Evolutionary conservation across 2,113 vertebrate species (phyloP).

Genomic region (zebrafish (Danio rerio)): DNA sequence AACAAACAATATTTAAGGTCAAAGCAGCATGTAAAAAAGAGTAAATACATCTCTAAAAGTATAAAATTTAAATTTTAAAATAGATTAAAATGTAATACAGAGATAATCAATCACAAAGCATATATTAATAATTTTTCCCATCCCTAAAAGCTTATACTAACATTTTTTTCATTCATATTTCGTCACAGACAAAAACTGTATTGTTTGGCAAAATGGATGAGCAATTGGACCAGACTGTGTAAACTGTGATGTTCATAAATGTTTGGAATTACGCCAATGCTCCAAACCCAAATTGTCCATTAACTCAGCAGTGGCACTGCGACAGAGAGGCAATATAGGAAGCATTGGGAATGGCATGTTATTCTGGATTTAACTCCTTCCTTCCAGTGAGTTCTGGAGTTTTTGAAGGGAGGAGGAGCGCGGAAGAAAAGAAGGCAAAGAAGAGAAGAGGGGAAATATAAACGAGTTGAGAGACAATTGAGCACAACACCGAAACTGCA

Average conservation of each 20-base stretch:
- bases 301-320: constrained; percentile 8
- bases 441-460: constrained; percentile 13
- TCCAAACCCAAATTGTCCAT: constrained; percentile 21
- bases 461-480: constrained; percentile 9
- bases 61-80: too few relatives aligned
- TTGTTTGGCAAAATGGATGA: neutral
- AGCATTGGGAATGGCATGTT: neutral
- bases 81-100: too few relatives aligned
- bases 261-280: constrained; percentile 6
- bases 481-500: neutral
- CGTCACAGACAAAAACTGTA: too few relatives aligned
- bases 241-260: neutral
- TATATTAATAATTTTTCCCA: too few relatives aligned
- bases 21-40: too few relatives aligned
- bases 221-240: constrained; percentile 7
- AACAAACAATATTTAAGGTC: too few relatives aligned
- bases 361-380: constrained; percentile 4
- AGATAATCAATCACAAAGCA: too few relatives aligned
- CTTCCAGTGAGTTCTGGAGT: neutral
- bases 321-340: neutral
- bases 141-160: too few relatives aligned
- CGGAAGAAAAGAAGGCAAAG: neutral
- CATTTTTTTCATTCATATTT: too few relatives aligned
- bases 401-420: constrained; percentile 18
- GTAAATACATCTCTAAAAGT: too few relatives aligned